Conservation (phyloP, 2,797 vertebrate genomes). For the Heterohyrax brucei region DNA sequence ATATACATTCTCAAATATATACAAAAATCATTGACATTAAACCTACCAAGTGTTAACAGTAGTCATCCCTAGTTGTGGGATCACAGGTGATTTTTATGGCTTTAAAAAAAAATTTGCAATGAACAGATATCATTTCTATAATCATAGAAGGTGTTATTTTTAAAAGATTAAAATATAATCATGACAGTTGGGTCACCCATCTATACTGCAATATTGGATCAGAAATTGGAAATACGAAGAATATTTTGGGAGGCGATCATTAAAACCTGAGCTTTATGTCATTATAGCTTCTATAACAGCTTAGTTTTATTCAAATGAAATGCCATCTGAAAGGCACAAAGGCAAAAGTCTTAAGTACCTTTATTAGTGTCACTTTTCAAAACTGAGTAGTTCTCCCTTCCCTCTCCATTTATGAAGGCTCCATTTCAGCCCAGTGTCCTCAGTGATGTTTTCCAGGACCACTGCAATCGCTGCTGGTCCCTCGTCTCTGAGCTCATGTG, state of each 20-base stretch:
- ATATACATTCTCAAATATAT: background rate
- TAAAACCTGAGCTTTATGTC: slow-evolving; percentile 28
- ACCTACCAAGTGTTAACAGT: background rate
- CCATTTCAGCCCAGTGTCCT: background rate
- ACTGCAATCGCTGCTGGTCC: background rate
- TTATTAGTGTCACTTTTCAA: background rate
- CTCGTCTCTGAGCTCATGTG: background rate
- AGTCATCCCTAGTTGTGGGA: background rate
- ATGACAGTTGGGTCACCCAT: background rate
- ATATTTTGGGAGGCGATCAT: background rate
- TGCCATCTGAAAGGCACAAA: background rate
- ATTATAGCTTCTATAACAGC: background rate
- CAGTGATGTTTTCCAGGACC: background rate
- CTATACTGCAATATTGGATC: background rate
- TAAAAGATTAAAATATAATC: slow-evolving; percentile 56
- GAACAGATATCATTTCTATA: slow-evolving; percentile 49
- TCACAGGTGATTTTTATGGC: background rate
- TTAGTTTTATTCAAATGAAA: background rate
- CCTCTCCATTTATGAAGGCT: background rate
- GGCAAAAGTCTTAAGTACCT: background rate
- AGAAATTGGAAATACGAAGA: slow-evolving; percentile 44
- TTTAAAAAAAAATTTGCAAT: background rate
- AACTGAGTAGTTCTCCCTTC: background rate
- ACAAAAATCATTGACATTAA: slow-evolving; percentile 36
- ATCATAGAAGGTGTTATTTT: background rate